A percentile compares a stretch with the other conserved stretches of the same genome.
Conservation (phyloP, 2,797 vertebrate genomes). For the Cossypha heuglini region DNA sequence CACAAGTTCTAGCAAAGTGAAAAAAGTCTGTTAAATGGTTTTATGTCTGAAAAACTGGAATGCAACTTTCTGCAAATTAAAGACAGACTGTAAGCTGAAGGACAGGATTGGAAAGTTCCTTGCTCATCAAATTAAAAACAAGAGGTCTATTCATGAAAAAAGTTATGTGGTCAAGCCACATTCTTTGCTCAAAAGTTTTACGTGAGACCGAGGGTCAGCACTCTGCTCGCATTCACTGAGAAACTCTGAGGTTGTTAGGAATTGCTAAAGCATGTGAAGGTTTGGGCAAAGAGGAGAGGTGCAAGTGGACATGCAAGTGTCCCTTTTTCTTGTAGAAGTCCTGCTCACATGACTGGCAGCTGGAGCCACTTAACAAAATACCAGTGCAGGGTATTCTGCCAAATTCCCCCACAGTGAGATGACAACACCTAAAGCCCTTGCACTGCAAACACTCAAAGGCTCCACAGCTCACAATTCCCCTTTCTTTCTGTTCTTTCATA, state of each 20-base stretch:
- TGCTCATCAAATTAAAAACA: constrained; percentile 77
- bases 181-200: constrained; percentile 55
- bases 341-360: constrained; percentile 6
- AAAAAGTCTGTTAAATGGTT: constrained; percentile 11
- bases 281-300: not conserved
- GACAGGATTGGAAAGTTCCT: constrained; percentile 72
- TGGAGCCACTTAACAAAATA: constrained; percentile 51
- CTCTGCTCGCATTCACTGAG: not conserved
- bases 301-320: not conserved
- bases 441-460: constrained; percentile 27
- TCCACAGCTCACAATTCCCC: not conserved
- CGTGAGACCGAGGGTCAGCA: not conserved
- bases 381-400: not conserved
- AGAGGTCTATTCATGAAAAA: constrained; percentile 72
- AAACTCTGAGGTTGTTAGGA: not conserved
- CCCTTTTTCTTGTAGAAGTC: not conserved
- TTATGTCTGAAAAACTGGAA: constrained; percentile 71
- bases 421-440: constrained; percentile 8
- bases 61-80: constrained; percentile 73
- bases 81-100: constrained; percentile 73
- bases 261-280: not conserved
- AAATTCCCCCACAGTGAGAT: constrained; percentile 18
- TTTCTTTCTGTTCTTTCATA: not conserved
- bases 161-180: constrained; percentile 60
- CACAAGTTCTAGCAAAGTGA: constrained; percentile 14